Evolutionary conservation across 2,113 vertebrate species (phyloP).

Genomic region (Pogonocichla stellata): DNA sequence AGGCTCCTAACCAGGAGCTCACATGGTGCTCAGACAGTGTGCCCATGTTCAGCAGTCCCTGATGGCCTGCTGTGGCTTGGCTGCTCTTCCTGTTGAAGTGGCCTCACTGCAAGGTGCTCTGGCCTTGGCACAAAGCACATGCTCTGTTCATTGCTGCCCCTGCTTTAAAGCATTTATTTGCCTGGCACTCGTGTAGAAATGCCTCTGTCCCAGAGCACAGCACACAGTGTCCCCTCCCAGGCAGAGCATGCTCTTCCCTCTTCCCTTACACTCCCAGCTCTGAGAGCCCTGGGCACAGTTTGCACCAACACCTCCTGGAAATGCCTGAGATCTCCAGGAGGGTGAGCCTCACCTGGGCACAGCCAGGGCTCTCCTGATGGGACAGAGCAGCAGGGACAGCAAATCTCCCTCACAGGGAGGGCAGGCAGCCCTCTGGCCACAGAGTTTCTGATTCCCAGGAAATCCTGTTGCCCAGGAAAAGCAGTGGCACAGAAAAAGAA

Average conservation of each 20-base stretch:
- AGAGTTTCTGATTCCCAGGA: neutral
- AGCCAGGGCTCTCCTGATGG: too few relatives aligned
- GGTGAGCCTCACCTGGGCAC: neutral
- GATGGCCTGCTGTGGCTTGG: fast-evolving
- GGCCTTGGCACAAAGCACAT: neutral
- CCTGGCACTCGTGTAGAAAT: neutral
- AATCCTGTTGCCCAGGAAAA: neutral
- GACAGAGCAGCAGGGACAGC: neutral
- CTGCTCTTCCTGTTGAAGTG: neutral
- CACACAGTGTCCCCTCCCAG: neutral
- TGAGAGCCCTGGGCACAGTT: neutral
- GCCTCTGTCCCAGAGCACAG: neutral
- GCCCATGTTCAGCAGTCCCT: neutral
- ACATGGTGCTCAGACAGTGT: fast-evolving
- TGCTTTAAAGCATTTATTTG: too few relatives aligned
- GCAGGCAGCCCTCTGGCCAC: neutral
- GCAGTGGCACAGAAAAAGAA: neutral
- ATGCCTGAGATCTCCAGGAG: neutral
- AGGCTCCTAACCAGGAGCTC: neutral
- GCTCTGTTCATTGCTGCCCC: neutral
- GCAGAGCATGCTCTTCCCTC: neutral
- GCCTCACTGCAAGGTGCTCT: neutral
- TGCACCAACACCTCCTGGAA: neutral
- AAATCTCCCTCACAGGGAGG: fast-evolving
- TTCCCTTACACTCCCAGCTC: neutral